Evolutionary conservation across 2,113 vertebrate genomes (phyloP).

Genomic region (Saccopteryx leptura): DNA sequence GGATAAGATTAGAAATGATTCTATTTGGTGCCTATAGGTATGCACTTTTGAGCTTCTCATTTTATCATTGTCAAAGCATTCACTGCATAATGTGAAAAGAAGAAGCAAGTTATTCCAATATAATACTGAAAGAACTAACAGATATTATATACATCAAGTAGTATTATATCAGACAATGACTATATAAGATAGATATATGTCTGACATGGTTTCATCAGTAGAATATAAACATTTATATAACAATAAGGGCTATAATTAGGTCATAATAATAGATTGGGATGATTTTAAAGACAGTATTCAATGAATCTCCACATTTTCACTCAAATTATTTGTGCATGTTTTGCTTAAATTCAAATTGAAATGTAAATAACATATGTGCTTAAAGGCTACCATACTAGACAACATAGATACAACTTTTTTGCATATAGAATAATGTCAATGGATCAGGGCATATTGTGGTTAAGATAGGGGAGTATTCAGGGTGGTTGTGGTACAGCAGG

Average conservation of each 20-base stretch:
- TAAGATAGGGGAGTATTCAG: not conserved
- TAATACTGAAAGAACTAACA: not conserved
- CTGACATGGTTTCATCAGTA: not conserved
- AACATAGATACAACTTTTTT: constrained; percentile 41
- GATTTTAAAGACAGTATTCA: not conserved
- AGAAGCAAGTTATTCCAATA: not conserved
- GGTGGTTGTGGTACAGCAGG: fast-evolving
- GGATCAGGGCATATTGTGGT: not conserved
- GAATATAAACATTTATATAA: constrained; percentile 45
- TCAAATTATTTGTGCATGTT: not conserved
- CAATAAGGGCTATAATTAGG: not conserved
- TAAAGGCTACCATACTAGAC: not conserved
- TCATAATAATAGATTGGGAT: not conserved
- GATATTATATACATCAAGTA: not conserved
- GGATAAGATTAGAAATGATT: not conserved
- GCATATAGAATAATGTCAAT: not conserved
- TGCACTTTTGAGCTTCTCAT: constrained; percentile 4
- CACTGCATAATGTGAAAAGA: constrained; percentile 15
- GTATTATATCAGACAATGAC: not conserved
- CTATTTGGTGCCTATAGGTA: not conserved
- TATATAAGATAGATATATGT: not conserved
- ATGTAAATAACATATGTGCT: not conserved
- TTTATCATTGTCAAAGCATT: constrained; percentile 50
- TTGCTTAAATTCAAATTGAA: constrained; percentile 22
- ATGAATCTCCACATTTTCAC: not conserved